These are phyloP conservation scores for Homarus gammarus DNA, from an alignment of 2,888 invertebrate species.

Conservation along the genomic window DNA sequence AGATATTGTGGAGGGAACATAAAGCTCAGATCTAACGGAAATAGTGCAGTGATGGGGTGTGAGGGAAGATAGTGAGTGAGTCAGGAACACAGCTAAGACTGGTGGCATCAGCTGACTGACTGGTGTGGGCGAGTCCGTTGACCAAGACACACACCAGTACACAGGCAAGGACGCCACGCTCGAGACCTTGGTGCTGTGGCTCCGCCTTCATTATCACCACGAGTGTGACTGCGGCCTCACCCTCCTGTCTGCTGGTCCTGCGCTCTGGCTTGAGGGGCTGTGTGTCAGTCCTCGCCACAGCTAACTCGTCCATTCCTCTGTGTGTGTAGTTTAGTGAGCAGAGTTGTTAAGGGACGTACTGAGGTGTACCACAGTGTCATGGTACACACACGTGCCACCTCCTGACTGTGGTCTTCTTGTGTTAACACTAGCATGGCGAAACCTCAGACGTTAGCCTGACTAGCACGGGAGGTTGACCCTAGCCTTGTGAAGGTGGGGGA, in stretches of 20 bases:
- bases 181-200: too few species aligned
- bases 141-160: too few species aligned
- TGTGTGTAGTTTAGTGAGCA: too few species aligned
- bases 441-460: background rate
- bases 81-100: background rate
- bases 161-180: too few species aligned
- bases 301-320: background rate
- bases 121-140: too few species aligned
- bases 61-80: background rate
- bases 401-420: background rate
- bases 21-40: background rate
- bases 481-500: background rate
- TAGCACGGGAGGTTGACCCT: conserved; percentile 4
- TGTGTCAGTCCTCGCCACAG: too few species aligned
- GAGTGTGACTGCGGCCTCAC: too few species aligned
- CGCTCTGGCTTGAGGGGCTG: background rate
- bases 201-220: too few species aligned
- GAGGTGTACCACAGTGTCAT: background rate
- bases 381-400: background rate
- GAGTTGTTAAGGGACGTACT: too few species aligned
- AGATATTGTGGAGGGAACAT: background rate
- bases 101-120: too few species aligned
- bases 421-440: background rate
- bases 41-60: background rate
- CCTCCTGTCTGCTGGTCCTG: too few species aligned